phyloP scores from a whole-genome alignment of 2,888 invertebrate species.

The Leptinotarsa juncta region DNA sequence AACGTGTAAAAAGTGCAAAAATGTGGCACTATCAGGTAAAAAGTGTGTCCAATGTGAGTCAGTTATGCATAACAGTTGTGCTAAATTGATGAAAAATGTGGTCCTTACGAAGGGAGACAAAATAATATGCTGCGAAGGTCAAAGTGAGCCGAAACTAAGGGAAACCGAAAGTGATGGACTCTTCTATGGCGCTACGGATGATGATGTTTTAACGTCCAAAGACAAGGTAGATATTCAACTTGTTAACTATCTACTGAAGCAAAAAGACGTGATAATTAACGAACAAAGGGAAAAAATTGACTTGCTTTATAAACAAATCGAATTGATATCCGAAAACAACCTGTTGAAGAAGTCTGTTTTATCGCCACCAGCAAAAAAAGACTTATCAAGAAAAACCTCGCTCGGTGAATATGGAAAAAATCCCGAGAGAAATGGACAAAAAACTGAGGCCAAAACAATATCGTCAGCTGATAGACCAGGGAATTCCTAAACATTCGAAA shows the following conservation, averaged over 20 bases:
- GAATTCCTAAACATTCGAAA: neutral
- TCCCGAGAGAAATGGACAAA: neutral
- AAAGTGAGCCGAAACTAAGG: neutral
- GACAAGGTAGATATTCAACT: neutral
- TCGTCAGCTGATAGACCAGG: neutral
- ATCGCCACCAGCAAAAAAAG: neutral
- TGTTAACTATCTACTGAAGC: neutral
- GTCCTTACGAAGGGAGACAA: neutral
- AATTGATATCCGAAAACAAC: neutral
- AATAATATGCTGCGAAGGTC: constrained; percentile 11
- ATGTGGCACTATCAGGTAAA: constrained; percentile 8
- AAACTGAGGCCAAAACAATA: neutral
- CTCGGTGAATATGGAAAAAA: neutral
- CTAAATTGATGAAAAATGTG: neutral
- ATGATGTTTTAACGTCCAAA: neutral
- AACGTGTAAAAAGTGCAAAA: constrained; percentile 13
- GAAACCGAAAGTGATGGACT: neutral
- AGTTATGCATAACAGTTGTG: neutral
- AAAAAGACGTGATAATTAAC: neutral
- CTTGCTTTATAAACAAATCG: neutral
- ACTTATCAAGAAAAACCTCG: neutral
- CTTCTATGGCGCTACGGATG: neutral
- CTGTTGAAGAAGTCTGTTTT: neutral
- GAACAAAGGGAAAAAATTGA: neutral
- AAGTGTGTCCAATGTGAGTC: neutral